Evolutionary conservation across 2,888 invertebrate genomes (phyloP), one percentile per base, ranked within the genome.

Genomic region (Xestobium rufovillosum): DNA sequence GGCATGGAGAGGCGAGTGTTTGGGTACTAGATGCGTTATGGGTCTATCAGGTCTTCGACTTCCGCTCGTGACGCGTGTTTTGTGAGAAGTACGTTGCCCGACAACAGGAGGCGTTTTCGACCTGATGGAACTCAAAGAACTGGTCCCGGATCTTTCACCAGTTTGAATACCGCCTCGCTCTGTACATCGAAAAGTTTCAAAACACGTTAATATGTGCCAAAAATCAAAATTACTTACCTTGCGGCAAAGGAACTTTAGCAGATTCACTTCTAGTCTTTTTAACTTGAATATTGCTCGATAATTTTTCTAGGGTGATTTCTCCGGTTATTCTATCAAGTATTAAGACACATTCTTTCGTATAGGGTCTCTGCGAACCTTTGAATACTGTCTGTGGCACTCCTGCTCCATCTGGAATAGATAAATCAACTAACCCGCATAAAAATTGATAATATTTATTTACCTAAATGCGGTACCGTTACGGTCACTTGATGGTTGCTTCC

Each of bases 331-430:
- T 81, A 68, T 96, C 92, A 53, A 91, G 88, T 48, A 96, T 89
- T 35, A 96, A 75, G 44, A 97, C 88, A 69, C 95, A 96, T 72
- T 96, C 96, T 65, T 90, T 91, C 44, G 85, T 80, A 65, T 87
- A 87, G 35, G 90, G 88, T 60, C 85, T 78, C 63, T 91, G 89
- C 57, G 88, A 90, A 44, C 96, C 96, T 70, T 90, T 91, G 67
- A 91, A 96, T 52, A 95, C 86, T 38, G 94, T 94, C 60, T 90
- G 86, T 39, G 86, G 82, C 43, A 85, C 83, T 32, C 90, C 91
- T 47, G 90, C 84, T 47, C 90, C 89, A 69, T 94, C 92, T 81
- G 57, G 25, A 58, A 61, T 27, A 34, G 32, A 36, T 25, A 31
- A 6, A n/a, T 19, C 6, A 19, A 38, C 31, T 11, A 38, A 3